A percentile compares a stretch with the other conserved stretches of the same genome.
These are phyloP conservation scores for Spodoptera frugiperda DNA, from an alignment of 1,140 invertebrate species.

Conservation along the genomic window DNA sequence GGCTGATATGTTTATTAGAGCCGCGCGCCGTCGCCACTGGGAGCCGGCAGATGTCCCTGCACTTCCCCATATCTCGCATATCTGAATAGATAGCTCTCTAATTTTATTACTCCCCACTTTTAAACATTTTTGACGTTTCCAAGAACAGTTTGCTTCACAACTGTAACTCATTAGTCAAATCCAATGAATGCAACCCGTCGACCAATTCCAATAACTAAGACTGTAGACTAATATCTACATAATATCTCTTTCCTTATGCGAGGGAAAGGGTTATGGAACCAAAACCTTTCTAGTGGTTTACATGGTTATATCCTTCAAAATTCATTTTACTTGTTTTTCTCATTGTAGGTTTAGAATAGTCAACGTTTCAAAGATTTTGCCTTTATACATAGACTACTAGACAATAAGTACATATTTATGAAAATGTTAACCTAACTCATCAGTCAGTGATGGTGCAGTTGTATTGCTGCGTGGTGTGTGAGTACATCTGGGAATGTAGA, in stretches of 20 bases:
- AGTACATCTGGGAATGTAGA: background rate
- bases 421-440: too few relatives aligned
- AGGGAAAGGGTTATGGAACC: too few relatives aligned
- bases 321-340: too few relatives aligned
- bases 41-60: slow-evolving; percentile 45
- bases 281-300: background rate
- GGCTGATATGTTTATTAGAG: slow-evolving; percentile 36
- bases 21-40: slow-evolving; percentile 9
- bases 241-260: too few relatives aligned
- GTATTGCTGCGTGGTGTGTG: background rate
- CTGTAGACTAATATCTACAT: slow-evolving; percentile 9
- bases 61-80: slow-evolving; percentile 67
- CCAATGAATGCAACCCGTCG: slow-evolving; percentile 36
- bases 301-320: too few relatives aligned
- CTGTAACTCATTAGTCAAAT: slow-evolving; percentile 38
- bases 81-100: slow-evolving; percentile 75
- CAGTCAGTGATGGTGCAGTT: too few relatives aligned
- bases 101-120: slow-evolving; percentile 63
- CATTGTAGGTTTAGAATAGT: background rate
- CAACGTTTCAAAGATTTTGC: background rate
- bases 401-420: too few relatives aligned
- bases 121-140: slow-evolving; percentile 65
- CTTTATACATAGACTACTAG: too few relatives aligned
- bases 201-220: slow-evolving; percentile 37
- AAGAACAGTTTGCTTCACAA: slow-evolving; percentile 51